Evolutionary conservation across 1,140 invertebrate genomes (phyloP).

Genomic region (Archegozetes longisetosus): DNA sequence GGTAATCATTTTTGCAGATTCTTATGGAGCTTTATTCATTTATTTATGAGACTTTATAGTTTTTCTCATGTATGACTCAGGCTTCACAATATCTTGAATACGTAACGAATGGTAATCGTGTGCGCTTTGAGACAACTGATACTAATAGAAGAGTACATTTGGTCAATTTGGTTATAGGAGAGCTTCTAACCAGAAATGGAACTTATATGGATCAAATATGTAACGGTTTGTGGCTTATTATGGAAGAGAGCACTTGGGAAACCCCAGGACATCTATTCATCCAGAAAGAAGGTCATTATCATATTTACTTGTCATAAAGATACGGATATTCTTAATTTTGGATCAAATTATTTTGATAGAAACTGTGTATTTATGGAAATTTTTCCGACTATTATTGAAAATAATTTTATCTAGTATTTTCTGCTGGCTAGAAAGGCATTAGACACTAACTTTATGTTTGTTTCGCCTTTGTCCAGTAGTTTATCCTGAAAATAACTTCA

Average conservation of each 20-base stretch:
- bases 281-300: neutral
- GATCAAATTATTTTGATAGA: too few relatives aligned
- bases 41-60: neutral
- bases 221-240: constrained; percentile 12
- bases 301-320: too few relatives aligned
- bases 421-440: too few relatives aligned
- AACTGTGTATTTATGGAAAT: too few relatives aligned
- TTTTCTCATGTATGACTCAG: neutral
- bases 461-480: too few relatives aligned
- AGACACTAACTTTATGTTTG: too few relatives aligned
- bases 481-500: too few relatives aligned
- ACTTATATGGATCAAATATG: constrained; percentile 11
- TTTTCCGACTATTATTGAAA: too few relatives aligned
- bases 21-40: neutral
- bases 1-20: neutral
- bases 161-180: neutral
- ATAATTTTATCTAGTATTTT: too few relatives aligned
- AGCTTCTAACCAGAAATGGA: neutral
- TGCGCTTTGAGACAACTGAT: neutral
- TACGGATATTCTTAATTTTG: too few relatives aligned
- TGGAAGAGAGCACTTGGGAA: constrained; percentile 12
- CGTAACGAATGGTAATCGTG: neutral
- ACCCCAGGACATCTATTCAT: constrained; percentile 5
- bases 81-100: neutral
- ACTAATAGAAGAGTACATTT: neutral